Percentiles rank a stretch among this genome's conserved stretches.
Evolutionary conservation across 2,888 invertebrate genomes (phyloP).

Genomic region (Ormyrus rosae): DNA sequence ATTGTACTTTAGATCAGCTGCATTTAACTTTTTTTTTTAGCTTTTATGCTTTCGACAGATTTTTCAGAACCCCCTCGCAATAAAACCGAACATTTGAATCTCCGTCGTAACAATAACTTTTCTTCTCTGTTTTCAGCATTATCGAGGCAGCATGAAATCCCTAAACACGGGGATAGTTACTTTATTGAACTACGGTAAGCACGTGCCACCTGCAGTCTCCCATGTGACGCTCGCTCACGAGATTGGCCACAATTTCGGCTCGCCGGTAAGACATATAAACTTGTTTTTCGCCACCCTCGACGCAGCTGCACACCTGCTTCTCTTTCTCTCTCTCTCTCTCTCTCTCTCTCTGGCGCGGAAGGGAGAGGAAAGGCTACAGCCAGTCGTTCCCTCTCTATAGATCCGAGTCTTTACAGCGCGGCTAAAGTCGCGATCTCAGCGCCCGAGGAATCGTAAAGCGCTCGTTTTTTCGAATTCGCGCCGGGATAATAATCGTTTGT

Average conservation of each 20-base stretch:
- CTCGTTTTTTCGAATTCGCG: constrained; percentile 11
- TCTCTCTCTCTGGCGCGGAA: background rate
- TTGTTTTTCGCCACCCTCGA: constrained; percentile 21
- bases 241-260: constrained; percentile 99
- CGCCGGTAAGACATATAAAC: constrained; percentile 83
- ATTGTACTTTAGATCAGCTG: too few relatives aligned
- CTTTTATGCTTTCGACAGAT: too few relatives aligned
- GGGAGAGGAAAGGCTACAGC: background rate
- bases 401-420: background rate
- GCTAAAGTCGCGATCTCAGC: background rate
- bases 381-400: background rate
- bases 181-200: constrained; percentile 96
- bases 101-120: background rate
- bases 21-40: too few relatives aligned
- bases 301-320: background rate
- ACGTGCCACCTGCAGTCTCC: constrained; percentile 98
- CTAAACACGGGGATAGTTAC: constrained; percentile 99
- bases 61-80: too few relatives aligned
- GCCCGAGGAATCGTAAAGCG: constrained; percentile 8
- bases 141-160: constrained; percentile 93
- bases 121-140: constrained; percentile 83
- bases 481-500: constrained; percentile 6
- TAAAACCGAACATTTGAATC: too few relatives aligned
- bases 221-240: constrained; percentile 99
- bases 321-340: constrained; percentile 3